Evolutionary conservation across 2,888 invertebrate species (phyloP), one percentile per base, ranked within the genome.

Genomic region (Lepidonotus clava): DNA sequence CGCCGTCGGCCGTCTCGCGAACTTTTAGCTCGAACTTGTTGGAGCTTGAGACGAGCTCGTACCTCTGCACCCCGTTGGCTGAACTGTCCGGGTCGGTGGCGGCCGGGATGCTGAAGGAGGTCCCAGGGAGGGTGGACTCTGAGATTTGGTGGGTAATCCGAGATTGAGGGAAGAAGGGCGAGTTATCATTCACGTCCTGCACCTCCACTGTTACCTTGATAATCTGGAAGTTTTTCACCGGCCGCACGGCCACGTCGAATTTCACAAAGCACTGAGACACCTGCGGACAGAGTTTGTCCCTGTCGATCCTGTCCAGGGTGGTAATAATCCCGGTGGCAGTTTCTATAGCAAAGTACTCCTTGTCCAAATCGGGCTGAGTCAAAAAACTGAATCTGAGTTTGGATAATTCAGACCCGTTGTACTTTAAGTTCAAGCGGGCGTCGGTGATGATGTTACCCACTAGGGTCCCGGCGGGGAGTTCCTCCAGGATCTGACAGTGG

Each of bases 381-480:
- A 90, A 87, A 56, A 90, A 88, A 18, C 85, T 85, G 85, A 89
- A 90, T 6, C 87, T 66, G 8, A 90, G 77, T n/a, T 53, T 66
- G 18, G 67, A 46, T 34, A 90, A 83, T n/a, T 51, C 77, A 1
- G 83, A 38, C 66, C 40, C 36, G 71, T 84, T 86, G 51, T 86
- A 87, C 11, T 51, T 71, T 40, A 77, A 56, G 51, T 84, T 84
- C n/a, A 89, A 84, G 14, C 86, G 38, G 28, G 87, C 88, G 91
- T 96, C 96, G 0, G 87, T 86, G 66, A 91, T 89, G n/a, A 92
- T 87, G 86, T 91, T 91, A 18, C 92, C 92, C 0, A 92, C 88
- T 18, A 88, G 88, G 8, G 91, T 91, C 28, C 90, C 90, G 11
- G 90, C 89, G 0, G 91, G 90, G 41, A 88, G 88, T 86, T 92